Evolutionary conservation across 2,797 vertebrate species (phyloP).

Genomic region (Alectoris magna): DNA sequence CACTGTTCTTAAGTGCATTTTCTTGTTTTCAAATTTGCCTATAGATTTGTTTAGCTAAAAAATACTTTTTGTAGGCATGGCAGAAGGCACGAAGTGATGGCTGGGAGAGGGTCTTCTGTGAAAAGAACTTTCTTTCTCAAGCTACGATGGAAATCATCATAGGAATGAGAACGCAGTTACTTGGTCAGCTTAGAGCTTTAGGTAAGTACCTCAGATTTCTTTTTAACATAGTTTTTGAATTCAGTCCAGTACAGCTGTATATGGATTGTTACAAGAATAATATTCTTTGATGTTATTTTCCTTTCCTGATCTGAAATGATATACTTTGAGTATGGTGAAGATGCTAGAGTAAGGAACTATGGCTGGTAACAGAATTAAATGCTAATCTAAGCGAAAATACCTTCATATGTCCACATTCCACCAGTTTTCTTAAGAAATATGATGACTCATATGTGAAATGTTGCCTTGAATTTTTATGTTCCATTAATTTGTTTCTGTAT

Average conservation of each 20-base stretch:
- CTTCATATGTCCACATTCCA: neutral
- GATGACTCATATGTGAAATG: neutral
- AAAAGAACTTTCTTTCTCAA: conserved; percentile 95
- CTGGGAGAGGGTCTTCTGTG: conserved; percentile 94
- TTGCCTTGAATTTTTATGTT: neutral
- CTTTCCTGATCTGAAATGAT: neutral
- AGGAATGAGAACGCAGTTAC: conserved; percentile 92
- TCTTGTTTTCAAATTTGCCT: neutral
- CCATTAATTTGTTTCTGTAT: neutral
- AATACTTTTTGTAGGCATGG: conserved; percentile 85
- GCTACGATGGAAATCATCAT: conserved; percentile 96
- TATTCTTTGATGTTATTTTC: neutral
- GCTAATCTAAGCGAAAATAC: neutral
- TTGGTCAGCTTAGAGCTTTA: conserved; percentile 94
- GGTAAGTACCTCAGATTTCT: conserved; percentile 75
- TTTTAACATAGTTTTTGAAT: neutral
- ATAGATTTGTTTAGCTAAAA: neutral
- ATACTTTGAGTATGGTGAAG: neutral
- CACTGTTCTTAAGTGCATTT: neutral
- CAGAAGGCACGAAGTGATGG: conserved; percentile 93
- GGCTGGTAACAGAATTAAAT: neutral
- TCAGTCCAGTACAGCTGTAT: neutral
- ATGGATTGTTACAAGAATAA: neutral
- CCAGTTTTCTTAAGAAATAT: neutral
- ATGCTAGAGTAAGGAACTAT: neutral